Percentiles rank a stretch among this genome's conserved stretches.
Evolutionary conservation across 1,140 invertebrate species (phyloP).

Genomic region (Leptoteleia sp.): DNA sequence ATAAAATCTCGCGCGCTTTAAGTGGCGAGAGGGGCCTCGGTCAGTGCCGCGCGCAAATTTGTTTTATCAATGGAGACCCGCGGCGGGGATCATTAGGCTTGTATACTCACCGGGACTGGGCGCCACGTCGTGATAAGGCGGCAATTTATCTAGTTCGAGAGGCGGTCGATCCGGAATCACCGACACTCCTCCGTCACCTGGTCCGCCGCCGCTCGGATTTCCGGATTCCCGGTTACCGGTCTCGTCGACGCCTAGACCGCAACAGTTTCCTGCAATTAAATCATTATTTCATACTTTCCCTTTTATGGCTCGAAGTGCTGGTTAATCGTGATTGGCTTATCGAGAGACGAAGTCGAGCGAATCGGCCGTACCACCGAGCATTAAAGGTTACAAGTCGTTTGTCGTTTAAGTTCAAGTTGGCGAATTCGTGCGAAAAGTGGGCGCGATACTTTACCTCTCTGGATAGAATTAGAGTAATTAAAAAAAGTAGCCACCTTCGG

Average conservation of each 20-base stretch:
- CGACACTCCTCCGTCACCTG: slow-evolving; percentile 75
- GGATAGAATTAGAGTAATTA: too few relatives aligned
- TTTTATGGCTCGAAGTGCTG: slow-evolving; percentile 42
- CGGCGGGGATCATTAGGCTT: slow-evolving; percentile 28
- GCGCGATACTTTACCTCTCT: too few relatives aligned
- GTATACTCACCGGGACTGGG: slow-evolving; percentile 78
- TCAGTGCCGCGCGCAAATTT: slow-evolving; percentile 1
- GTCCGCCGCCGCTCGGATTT: slow-evolving; percentile 69
- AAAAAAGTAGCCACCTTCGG: too few relatives aligned
- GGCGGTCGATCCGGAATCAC: slow-evolving; percentile 80
- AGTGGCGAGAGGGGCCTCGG: too few relatives aligned
- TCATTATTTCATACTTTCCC: slow-evolving; percentile 46
- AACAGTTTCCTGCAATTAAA: slow-evolving; percentile 75
- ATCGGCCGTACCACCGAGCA: too few relatives aligned
- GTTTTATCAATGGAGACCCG: slow-evolving; percentile 45
- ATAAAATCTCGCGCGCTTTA: too few relatives aligned
- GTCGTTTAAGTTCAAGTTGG: too few relatives aligned
- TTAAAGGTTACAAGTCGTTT: too few relatives aligned
- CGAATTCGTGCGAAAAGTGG: too few relatives aligned
- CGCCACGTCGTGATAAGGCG: slow-evolving; percentile 80
- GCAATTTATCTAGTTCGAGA: slow-evolving; percentile 80
- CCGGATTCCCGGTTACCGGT: slow-evolving; percentile 67
- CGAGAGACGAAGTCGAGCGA: not conserved
- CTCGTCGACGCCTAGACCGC: slow-evolving; percentile 73
- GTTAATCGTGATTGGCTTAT: slow-evolving; percentile 40